Base-by-base conservation (phyloP, 1,140 invertebrate genomes). In the Spodoptera frugiperda region DNA sequence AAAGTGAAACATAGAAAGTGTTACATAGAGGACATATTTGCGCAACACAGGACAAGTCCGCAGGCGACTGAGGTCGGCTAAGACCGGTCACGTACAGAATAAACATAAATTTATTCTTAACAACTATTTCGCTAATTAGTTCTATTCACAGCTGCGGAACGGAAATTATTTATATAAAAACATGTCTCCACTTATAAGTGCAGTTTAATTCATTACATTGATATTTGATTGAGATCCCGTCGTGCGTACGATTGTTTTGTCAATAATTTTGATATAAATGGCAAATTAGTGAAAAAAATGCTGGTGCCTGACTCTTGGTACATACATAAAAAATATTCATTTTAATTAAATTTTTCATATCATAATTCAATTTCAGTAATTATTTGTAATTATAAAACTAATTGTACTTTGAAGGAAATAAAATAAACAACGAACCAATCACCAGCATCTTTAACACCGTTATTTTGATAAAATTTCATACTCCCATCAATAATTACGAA, bases 61-160 rank as follows among this genome's bases (percentile, higher is more conserved):
- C 25, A n/a, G 6, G 11, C 19, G 9, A 33, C 59, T 54, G 30
- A 75, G 59, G 25, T n/a, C 48, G 59, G 71, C 72, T 65, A 75
- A 65, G 72, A 63, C 72, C 72, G 57, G 46, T 75, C 71, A 15
- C 71, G 33, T 73, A 59, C 54, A 77, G 48, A 81, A 72, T 77
- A 77, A 78, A 78, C 73, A 25, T 33, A 67, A 71, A 67, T 77
- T 77, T 80, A 78, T 77, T 78, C 77, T 82, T 78, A 83, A 70
- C 72, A 48, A 78, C 80, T 84, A 84, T 86, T 80, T 83, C 78
- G 80, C 82, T 87, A 90, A 84, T 80, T 87, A 89, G 82, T 87
- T 80, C 85, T 92, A 92, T 88, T 89, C 89, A 92, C 89, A 91
- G 87, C 88, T 90, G 87, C 81, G 86, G 85, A 89, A 90, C 88